Evolutionary conservation across 2,888 invertebrate genomes (phyloP), one percentile per base, ranked within the genome.

Genomic region (Acanthopleura granulata): DNA sequence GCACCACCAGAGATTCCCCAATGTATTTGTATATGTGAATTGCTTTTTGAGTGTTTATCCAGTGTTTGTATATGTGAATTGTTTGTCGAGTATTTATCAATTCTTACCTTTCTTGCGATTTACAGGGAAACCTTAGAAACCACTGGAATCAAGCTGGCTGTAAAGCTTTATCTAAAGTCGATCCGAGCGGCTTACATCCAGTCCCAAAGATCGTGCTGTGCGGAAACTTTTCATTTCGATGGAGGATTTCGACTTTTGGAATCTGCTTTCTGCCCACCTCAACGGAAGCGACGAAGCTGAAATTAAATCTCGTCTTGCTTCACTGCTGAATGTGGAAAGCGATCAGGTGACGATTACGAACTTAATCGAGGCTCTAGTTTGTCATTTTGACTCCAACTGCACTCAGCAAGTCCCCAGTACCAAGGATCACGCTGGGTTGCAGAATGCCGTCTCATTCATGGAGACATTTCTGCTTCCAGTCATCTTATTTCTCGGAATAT

Each of bases 271-370:
- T 27, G 9, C 22, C 29, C 22, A 66, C 29, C 22, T 66, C 12
- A 66, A 66, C 66, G 66, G 66, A 22, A 66, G 66, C 25, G 66
- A 66, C 25, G 66, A 66, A 27, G 22, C 66, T 22, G 66, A 66
- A 66, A 66, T 66, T 16, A 22, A 27, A 27, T 22, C 66, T 1
- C 22, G 29, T 16, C 66, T 66, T 16, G 25, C 22, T 6, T 66
- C 29, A 27, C 22, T 66, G 29, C 25, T 66, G 25, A 22, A 66
- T 25, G 16, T 66, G 66, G 29, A 66, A 22, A 66, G 66, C 25
- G 66, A 66, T 3, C 25, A 66, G 25, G 16, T 66, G 15, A 27
- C 66, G 6, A 14, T 66, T 27, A 15, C 22, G 14, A 6, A 27
- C 66, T 27, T 66, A 22, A 57, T 57, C 18, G 25, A 66, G 6